Evolutionary conservation across 2,113 vertebrate species (phyloP).

Genomic region (Cochlearius cochlearius): DNA sequence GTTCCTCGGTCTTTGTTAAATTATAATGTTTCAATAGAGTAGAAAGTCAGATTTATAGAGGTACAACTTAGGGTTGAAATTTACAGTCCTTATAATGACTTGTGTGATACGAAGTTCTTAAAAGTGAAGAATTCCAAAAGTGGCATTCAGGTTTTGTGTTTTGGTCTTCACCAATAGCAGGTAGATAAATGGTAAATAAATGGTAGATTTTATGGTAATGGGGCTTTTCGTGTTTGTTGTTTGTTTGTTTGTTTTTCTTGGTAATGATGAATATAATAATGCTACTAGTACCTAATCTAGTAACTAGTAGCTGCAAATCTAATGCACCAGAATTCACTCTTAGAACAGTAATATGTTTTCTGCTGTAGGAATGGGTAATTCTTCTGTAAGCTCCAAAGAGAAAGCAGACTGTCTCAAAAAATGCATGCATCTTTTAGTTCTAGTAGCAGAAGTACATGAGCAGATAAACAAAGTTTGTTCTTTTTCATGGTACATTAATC

Average conservation of each 20-base stretch:
- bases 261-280: not conserved
- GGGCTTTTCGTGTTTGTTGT: not conserved
- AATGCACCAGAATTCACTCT: not conserved
- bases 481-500: not conserved
- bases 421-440: not conserved
- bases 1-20: not conserved
- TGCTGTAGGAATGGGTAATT: not conserved
- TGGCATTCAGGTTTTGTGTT: not conserved
- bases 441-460: not conserved
- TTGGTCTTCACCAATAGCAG: not conserved
- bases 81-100: not conserved
- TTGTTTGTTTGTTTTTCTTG: not conserved
- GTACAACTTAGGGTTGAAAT: not conserved
- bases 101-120: not conserved
- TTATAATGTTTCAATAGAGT: not conserved
- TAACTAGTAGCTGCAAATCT: not conserved
- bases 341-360: not conserved
- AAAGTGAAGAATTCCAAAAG: not conserved
- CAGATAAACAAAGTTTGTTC: constrained; percentile 24
- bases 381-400: not conserved
- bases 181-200: not conserved
- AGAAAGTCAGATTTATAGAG: not conserved
- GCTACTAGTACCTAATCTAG: not conserved
- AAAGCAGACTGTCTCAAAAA: not conserved
- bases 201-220: not conserved